Evolutionary conservation across 2,113 vertebrate genomes (phyloP).

Genomic region (Zosterops japonicus): DNA sequence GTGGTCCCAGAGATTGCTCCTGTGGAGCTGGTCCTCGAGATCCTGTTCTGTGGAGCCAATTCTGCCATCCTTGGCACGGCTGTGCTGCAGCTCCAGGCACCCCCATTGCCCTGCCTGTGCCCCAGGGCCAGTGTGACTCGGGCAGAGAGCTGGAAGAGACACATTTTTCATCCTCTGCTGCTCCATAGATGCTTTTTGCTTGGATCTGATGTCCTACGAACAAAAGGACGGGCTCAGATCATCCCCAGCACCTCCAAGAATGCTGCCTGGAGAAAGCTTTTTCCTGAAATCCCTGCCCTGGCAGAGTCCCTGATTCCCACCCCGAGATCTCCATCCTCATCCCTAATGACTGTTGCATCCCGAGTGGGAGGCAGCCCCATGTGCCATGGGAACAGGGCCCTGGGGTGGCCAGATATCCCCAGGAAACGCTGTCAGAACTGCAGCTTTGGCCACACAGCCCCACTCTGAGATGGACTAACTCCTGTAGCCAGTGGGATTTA

Average conservation of each 20-base stretch:
- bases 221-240: not conserved
- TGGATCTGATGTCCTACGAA: not conserved
- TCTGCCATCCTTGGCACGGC: not conserved
- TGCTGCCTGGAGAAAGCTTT: not conserved
- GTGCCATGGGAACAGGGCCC: not conserved
- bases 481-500: not conserved
- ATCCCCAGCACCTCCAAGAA: not conserved
- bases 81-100: not conserved
- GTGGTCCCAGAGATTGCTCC: not conserved
- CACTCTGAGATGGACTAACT: not conserved
- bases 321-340: not conserved
- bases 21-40: not conserved
- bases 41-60: fast-evolving
- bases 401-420: fast-evolving
- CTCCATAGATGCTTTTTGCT: not conserved
- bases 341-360: not conserved
- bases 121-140: fast-evolving
- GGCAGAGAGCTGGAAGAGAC: not conserved
- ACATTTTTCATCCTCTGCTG: not conserved
- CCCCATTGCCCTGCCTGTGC: not conserved
- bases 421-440: fast-evolving
- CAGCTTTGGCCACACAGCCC: not conserved
- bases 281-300: not conserved
- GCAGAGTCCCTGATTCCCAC: not conserved
- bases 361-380: not conserved